Evolutionary conservation across 1,140 invertebrate genomes (phyloP).

Genomic region (Lanistes nyassanus): DNA sequence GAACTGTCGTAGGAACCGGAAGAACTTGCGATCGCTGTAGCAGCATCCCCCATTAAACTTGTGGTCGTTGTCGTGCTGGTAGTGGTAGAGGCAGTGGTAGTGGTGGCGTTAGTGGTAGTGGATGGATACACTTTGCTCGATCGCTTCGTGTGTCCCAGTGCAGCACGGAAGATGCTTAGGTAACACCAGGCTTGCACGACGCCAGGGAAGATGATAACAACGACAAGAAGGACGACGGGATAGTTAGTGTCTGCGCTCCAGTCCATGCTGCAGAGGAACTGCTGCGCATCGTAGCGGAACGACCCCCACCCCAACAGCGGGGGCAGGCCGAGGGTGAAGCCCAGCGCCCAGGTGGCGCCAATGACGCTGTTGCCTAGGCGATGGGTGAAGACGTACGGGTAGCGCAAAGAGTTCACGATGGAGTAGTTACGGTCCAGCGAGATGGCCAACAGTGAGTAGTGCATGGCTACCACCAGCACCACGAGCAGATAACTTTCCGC

Average conservation of each 20-base stretch:
- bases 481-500: conserved; percentile 46
- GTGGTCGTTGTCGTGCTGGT: conserved; percentile 13
- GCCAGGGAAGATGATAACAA: not conserved
- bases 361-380: conserved; percentile 41
- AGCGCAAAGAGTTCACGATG: conserved; percentile 52
- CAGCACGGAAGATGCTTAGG: not conserved
- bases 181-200: not conserved
- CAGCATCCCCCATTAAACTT: conserved; percentile 17
- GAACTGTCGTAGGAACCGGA: too few relatives aligned
- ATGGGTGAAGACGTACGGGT: conserved; percentile 52
- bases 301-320: conserved; percentile 40
- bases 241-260: conserved; percentile 21
- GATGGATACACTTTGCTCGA: not conserved
- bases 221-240: not conserved
- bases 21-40: conserved; percentile 3
- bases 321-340: conserved; percentile 40
- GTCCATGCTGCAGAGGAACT: conserved; percentile 40
- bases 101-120: not conserved
- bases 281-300: conserved; percentile 34
- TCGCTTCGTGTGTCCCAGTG: not conserved
- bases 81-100: not conserved
- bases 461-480: conserved; percentile 35
- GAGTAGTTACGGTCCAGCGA: conserved; percentile 55
- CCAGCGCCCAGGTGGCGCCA: conserved; percentile 35
- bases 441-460: conserved; percentile 44